Percentiles rank a stretch among this genome's conserved stretches.
phyloP scores from a whole-genome alignment of 2,113 vertebrate genomes.

The Hippocampus mohnikei region DNA sequence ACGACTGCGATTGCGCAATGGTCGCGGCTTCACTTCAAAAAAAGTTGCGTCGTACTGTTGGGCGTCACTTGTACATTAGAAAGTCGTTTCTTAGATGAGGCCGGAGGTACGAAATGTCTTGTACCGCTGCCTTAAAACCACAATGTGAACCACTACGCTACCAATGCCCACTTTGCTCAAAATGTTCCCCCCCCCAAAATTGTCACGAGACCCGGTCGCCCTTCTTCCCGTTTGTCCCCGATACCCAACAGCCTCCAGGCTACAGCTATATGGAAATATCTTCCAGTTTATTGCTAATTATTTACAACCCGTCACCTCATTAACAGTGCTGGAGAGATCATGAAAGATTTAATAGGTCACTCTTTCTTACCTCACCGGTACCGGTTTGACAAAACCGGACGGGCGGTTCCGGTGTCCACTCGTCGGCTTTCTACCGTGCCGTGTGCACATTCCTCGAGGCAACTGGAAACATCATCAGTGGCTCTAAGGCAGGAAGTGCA shows the following conservation, averaged over 20 bases:
- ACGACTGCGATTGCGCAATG: background rate
- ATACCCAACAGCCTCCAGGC: constrained; percentile 59
- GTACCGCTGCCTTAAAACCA: no score
- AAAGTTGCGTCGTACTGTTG: background rate
- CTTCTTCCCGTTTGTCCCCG: constrained; percentile 50
- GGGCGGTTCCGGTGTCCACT: constrained; percentile 39
- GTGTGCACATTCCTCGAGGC: constrained; percentile 33
- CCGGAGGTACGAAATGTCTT: background rate
- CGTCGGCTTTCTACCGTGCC: constrained; percentile 4
- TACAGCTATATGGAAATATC: constrained; percentile 68
- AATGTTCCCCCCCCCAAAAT: background rate
- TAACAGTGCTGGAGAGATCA: constrained; percentile 68
- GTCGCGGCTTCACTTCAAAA: background rate
- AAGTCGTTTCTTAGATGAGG: background rate
- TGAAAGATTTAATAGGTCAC: constrained; percentile 76
- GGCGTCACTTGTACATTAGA: no score
- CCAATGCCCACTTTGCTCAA: background rate
- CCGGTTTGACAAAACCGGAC: constrained; percentile 53
- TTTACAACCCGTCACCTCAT: constrained; percentile 75
- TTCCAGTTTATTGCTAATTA: constrained; percentile 74
- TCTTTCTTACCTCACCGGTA: constrained; percentile 44
- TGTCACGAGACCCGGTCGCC: background rate
- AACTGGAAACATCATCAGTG: constrained; percentile 45
- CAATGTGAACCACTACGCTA: background rate
- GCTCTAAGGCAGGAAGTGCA: constrained; percentile 62